Evolutionary conservation across 1,140 invertebrate genomes (phyloP), one percentile per base, ranked within the genome.

Genomic region (Sitophilus oryzae): DNA sequence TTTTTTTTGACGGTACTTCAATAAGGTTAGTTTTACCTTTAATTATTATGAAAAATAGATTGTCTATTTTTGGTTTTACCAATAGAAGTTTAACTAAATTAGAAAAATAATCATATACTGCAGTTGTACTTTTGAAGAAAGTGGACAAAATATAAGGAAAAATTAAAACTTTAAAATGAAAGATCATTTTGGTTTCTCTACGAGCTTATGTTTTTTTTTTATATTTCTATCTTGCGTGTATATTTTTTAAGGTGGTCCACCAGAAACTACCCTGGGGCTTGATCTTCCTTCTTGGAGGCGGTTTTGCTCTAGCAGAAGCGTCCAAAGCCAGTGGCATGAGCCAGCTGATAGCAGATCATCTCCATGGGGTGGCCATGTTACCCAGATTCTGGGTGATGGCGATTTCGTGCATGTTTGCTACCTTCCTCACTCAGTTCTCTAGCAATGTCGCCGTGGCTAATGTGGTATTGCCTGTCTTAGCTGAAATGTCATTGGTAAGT

Each of bases 401-500:
- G 11, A 73, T 85, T 16, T 76, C 84, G 14, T 76, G 75, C 34
- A 67, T 73, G 0, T 71, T 76, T 58, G 71, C 79, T 58, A 64
- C 80, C 56, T 44, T 82, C 45, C 68, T 90, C 23, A 92, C 90
- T 0, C 89, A 91, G 69, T 85, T 93, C 64, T 87, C 86, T 0
- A 88, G 85, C 8, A 93, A 92, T 68, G 83, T 89, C 0, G 89
- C 89, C 16, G 84, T 89, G 16, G 88, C 88, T n/a, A 91, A 90
- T 64, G 84, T 90, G 9, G 79, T 92, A 35, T 67, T 92, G 42
- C 90, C 90, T 1, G 85, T 92, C 2, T 67, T 91, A 21, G 83
- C 84, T 22, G 82, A 90, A 69, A 82, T 91, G 80, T 63, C 66
- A 8, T 47, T 61, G 50, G 66, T 66, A 50, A 55, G 58, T 51